Conservation (phyloP, 2,888 invertebrate species). For the Antitype chi region DNA sequence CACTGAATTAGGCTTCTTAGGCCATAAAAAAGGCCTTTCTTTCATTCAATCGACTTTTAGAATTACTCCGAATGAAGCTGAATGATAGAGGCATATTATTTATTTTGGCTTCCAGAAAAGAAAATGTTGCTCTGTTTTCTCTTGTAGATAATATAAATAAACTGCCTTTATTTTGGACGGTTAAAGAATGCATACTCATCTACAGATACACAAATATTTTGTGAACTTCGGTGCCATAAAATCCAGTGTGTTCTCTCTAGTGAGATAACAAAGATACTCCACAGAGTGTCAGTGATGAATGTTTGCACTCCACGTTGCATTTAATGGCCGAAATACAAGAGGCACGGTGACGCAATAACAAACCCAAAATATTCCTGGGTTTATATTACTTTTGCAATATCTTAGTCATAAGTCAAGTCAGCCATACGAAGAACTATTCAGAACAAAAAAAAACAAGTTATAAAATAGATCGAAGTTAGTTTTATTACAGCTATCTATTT, state of each 20-base stretch:
- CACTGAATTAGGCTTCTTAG: constrained; percentile 31
- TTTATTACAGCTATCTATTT: constrained; percentile 61
- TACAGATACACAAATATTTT: constrained; percentile 17
- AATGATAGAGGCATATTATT: constrained; percentile 36
- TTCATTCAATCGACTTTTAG: constrained; percentile 31
- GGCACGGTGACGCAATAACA: constrained; percentile 10
- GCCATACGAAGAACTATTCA: constrained; percentile 7
- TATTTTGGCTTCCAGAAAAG: constrained; percentile 7
- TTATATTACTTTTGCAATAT: constrained; percentile 14
- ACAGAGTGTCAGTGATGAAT: constrained; percentile 56
- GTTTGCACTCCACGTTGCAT: constrained; percentile 45
- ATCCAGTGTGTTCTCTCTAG: constrained; percentile 14
- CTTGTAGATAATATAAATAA: neutral
- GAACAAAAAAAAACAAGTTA: constrained; percentile 32
- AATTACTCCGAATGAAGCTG: constrained; percentile 26
- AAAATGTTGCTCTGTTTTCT: constrained; percentile 24
- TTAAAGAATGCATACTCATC: constrained; percentile 6
- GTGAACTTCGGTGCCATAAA: constrained; percentile 33
- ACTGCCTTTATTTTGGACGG: neutral
- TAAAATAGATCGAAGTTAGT: constrained; percentile 44
- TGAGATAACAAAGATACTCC: constrained; percentile 55
- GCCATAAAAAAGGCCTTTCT: constrained; percentile 29
- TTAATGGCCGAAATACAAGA: constrained; percentile 37
- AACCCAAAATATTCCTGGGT: constrained; percentile 17
- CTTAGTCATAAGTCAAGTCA: constrained; percentile 7